Conservation (phyloP, 2,797 vertebrate species). For the Oceanodroma leucorhoa region DNA sequence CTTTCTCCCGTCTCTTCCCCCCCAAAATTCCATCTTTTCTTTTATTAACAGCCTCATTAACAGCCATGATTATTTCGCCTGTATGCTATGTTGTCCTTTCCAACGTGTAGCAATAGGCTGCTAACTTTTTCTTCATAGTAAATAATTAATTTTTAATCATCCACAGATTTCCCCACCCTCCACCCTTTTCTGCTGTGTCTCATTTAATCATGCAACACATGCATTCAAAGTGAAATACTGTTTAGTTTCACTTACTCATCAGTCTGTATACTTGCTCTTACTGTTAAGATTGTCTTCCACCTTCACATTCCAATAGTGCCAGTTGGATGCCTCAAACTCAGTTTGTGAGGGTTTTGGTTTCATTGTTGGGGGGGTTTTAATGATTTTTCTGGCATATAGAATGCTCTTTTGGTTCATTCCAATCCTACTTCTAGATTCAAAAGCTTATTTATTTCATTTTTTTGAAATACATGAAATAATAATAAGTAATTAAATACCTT, state of each 20-base stretch:
- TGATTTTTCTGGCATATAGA: neutral
- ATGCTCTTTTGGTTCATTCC: neutral
- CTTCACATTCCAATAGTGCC: neutral
- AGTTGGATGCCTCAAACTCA: neutral
- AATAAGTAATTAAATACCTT: neutral
- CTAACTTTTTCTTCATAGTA: neutral
- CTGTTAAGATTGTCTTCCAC: neutral
- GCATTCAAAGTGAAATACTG: neutral
- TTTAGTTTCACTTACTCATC: neutral
- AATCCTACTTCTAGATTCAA: neutral
- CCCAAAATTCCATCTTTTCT: neutral
- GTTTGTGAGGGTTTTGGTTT: neutral
- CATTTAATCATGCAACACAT: neutral
- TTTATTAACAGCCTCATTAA: neutral
- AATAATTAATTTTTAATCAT: neutral
- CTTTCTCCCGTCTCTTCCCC: neutral
- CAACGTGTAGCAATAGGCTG: fast-evolving
- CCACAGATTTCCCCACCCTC: neutral
- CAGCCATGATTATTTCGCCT: neutral
- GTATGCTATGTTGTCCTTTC: neutral
- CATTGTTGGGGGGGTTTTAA: fast-evolving
- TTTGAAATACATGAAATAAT: neutral
- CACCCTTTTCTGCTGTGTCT: neutral
- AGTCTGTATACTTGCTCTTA: neutral
- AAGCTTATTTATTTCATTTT: neutral